Evolutionary conservation across 1,140 invertebrate genomes (phyloP), one percentile per base, ranked within the genome.

Genomic region (Drosophila setifemur): DNA sequence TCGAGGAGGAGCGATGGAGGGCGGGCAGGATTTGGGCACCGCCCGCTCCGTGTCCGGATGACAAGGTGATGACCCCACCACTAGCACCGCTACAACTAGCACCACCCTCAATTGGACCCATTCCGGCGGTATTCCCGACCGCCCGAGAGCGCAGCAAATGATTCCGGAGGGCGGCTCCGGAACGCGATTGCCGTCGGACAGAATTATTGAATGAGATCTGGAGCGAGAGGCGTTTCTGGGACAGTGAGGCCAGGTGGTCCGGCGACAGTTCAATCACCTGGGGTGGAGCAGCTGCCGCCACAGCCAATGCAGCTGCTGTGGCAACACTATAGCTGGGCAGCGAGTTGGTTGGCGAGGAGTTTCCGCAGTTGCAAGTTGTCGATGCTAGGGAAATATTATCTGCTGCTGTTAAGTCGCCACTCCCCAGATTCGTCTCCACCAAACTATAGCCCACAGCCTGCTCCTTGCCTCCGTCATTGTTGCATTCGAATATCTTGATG

Each of bases 121-220:
- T 16, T 18, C 70, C 72, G 2, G 66, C 75, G 4, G 77, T 73
- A 23, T 87, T 83, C 1, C 72, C 78, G 35, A 73, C 77, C 18
- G 82, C 87, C 1, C 88, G 73, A 0, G 89, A 81, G 9, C 89
- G 76, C 8, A 90, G 53, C 21, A 90, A 63, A 67, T 90, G 85
- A 44, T 90, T 90, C 7, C 89, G 83, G 7, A 90, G 48, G 25
- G 74, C 74, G 40, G 77, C 48, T 8, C 76, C 66, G 3, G 58
- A 47, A 2, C 75, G 64, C 4, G 82, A 81, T 33, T 67, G 73
- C n/a, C 76, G 75, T 7, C 86, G 82, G 39, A 89, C 61, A 26
- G 77, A 70, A 2, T 75, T 86, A 25, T 89, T 90, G 29, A 90
- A 90, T 60, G 89, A 82, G 71, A 90, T 90, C 75, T 90, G 89